Conservation (phyloP, 1,140 invertebrate genomes). For the Drosophila pseudoananassae region DNA sequence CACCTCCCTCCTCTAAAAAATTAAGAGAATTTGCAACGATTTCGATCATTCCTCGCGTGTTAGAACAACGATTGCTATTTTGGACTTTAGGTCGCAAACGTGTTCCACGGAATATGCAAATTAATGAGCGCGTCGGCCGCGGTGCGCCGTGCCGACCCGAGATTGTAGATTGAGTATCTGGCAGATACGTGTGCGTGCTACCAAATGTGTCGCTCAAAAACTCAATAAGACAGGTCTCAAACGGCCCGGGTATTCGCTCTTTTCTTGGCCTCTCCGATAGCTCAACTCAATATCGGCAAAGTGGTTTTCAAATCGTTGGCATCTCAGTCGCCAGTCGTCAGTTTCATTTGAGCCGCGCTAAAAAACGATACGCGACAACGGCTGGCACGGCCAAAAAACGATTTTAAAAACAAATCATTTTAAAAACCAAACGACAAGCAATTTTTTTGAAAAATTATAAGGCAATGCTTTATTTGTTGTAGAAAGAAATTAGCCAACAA, state of each 20-base stretch:
- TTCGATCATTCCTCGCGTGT: slow-evolving; percentile 50
- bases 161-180: slow-evolving; percentile 52
- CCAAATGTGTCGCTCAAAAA: slow-evolving; percentile 64
- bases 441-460: slow-evolving; percentile 47
- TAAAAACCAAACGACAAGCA: slow-evolving; percentile 31
- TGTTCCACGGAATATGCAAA: slow-evolving; percentile 68
- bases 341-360: slow-evolving; percentile 84
- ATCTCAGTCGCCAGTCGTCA: slow-evolving; percentile 49
- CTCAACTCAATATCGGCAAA: slow-evolving; percentile 33
- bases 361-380: slow-evolving; percentile 76
- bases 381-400: slow-evolving; percentile 32
- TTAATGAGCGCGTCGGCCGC: slow-evolving; percentile 55
- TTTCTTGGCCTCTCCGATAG: slow-evolving; percentile 23
- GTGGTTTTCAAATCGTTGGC: slow-evolving; percentile 45
- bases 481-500: slow-evolving; percentile 45
- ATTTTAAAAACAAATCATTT: slow-evolving; percentile 32
- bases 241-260: slow-evolving; percentile 28
- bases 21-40: slow-evolving; percentile 23
- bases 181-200: slow-evolving; percentile 63
- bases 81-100: slow-evolving; percentile 38
- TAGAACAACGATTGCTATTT: slow-evolving; percentile 52
- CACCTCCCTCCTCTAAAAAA: slow-evolving; percentile 13
- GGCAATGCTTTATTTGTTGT: slow-evolving; percentile 43
- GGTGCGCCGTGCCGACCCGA: slow-evolving; percentile 17
- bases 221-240: slow-evolving; percentile 55